These are phyloP conservation scores for Pelodytes ibericus DNA, from an alignment of 2,797 vertebrate genomes.

Conservation along the genomic window DNA sequence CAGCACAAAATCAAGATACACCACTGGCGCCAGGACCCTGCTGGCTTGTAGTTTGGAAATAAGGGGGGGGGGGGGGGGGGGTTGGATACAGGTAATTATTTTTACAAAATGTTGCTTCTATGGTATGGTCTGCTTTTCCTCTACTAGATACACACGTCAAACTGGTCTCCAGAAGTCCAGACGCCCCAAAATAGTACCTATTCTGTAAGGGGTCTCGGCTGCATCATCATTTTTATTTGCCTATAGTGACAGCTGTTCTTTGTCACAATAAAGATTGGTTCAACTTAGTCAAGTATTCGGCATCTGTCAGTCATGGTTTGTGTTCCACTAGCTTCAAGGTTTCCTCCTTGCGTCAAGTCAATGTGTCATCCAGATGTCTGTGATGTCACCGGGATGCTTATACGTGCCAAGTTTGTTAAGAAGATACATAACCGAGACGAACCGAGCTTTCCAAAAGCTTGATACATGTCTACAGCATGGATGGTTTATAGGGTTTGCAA, in stretches of 20 bases:
- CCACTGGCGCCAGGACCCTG: no score
- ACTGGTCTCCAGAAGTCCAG: neutral
- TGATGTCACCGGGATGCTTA: neutral
- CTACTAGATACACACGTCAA: neutral
- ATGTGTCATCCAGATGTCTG: constrained; percentile 1
- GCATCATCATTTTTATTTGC: neutral
- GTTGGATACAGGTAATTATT: no score
- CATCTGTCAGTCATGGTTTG: constrained; percentile 4
- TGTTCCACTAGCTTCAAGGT: neutral
- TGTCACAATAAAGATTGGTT: neutral
- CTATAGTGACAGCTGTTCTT: neutral
- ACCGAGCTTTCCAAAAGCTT: neutral
- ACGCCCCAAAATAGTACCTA: no score
- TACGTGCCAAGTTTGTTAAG: neutral
- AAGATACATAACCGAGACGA: neutral
- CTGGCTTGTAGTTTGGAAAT: no score
- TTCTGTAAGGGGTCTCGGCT: no score
- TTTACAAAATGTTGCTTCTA: no score
- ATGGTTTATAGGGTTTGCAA: no score
- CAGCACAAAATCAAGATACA: no score
- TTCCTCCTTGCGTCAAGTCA: neutral
- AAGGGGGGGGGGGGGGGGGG: no score
- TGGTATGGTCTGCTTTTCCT: no score
- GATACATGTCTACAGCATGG: neutral
- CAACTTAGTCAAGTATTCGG: constrained; percentile 8